These are phyloP conservation scores for Alca torda DNA, from an alignment of 2,797 vertebrate genomes.

Conservation along the genomic window DNA sequence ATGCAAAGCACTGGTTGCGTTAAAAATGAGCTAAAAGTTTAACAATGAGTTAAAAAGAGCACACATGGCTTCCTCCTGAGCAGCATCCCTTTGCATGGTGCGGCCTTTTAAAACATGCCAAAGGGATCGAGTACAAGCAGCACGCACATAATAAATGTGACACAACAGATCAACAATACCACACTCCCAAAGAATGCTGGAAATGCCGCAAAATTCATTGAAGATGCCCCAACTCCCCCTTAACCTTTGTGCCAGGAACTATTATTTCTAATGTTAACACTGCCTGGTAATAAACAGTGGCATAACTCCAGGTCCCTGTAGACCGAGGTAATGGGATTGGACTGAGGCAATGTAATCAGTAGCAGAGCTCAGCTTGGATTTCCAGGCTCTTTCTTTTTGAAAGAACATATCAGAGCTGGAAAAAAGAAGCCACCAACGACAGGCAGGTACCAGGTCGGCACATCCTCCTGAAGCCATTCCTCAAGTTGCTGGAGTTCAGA, in stretches of 20 bases:
- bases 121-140: constrained; percentile 6
- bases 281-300: constrained; percentile 10
- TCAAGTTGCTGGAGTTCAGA: neutral
- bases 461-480: neutral
- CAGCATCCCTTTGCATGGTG: neutral
- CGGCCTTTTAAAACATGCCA: constrained; percentile 17
- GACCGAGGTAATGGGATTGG: neutral
- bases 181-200: neutral
- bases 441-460: neutral
- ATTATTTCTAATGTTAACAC: constrained; percentile 21
- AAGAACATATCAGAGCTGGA: neutral
- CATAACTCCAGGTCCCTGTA: neutral
- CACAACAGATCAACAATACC: neutral
- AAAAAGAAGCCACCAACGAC: neutral
- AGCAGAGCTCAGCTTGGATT: neutral
- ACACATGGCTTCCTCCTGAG: neutral
- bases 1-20: neutral
- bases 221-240: neutral
- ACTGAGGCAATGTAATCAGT: neutral
- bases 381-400: neutral
- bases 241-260: constrained; percentile 14
- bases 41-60: neutral
- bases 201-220: neutral
- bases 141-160: neutral
- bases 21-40: neutral